Evolutionary conservation across 30 jellyfish, hydroid and myxozoan genomes (phyloP).

Genomic region (Cassiopea xamachana): DNA sequence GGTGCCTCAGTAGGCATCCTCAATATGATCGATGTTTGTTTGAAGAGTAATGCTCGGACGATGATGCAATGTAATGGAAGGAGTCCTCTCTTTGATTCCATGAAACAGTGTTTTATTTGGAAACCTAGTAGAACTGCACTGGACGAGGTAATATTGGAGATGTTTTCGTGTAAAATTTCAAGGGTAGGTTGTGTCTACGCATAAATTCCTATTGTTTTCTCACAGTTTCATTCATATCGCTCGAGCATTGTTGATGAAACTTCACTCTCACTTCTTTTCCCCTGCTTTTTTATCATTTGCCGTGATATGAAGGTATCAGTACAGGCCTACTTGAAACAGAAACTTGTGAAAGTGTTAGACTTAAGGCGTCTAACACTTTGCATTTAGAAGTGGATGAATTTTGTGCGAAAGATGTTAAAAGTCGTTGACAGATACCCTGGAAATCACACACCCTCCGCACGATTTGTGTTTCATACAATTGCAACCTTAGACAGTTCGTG

Average conservation of each 20-base stretch:
- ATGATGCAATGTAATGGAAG: constrained; percentile 16
- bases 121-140: neutral
- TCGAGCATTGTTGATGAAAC: neutral
- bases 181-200: neutral
- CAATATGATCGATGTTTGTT: neutral
- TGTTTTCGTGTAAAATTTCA: neutral
- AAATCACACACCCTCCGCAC: no score
- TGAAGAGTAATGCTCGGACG: neutral
- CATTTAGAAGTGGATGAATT: no score
- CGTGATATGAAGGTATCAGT: no score
- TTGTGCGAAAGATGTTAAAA: no score
- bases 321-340: no score
- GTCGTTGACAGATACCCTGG: no score
- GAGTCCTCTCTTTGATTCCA: neutral
- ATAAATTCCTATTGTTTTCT: neutral
- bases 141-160: neutral
- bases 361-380: no score
- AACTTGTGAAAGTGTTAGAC: no score
- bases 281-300: no score
- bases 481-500: no score
- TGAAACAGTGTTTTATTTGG: constrained; percentile 34
- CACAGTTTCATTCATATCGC: neutral
- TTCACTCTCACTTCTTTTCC: no score
- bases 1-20: neutral
- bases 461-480: no score